Evolutionary conservation across 1,140 invertebrate species (phyloP).

Genomic region (Heliconius eleuchia): DNA sequence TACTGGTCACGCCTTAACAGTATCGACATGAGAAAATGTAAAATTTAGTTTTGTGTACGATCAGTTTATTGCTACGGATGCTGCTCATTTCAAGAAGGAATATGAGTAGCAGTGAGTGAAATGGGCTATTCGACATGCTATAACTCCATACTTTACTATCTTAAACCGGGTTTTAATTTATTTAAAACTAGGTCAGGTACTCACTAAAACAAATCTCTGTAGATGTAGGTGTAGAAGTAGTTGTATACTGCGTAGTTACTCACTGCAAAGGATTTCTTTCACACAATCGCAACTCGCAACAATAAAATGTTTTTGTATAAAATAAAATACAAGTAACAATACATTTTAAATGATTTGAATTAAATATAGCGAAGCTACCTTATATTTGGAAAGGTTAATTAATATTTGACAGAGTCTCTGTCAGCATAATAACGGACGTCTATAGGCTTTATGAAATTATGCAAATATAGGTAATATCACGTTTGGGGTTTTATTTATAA

Average conservation of each 20-base stretch:
- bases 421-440: slow-evolving; percentile 1
- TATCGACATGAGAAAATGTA: neutral
- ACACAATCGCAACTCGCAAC: neutral
- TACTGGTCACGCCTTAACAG: neutral
- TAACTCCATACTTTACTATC: neutral
- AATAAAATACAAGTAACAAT: neutral
- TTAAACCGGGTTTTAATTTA: neutral
- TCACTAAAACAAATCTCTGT: no score
- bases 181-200: neutral
- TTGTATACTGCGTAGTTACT: no score
- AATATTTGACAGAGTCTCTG: slow-evolving; percentile 20
- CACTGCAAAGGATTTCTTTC: no score
- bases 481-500: neutral
- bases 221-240: no score
- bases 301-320: neutral
- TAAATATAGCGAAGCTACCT: slow-evolving; percentile 8
- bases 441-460: slow-evolving; percentile 14
- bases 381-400: slow-evolving; percentile 22
- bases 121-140: neutral
- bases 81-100: neutral
- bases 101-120: neutral
- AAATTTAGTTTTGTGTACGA: slow-evolving; percentile 1
- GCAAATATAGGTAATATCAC: neutral
- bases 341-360: neutral
- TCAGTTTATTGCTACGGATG: neutral